phyloP scores from a whole-genome alignment of 2,113 vertebrate species.

The Pomatorhinus ruficollis region DNA sequence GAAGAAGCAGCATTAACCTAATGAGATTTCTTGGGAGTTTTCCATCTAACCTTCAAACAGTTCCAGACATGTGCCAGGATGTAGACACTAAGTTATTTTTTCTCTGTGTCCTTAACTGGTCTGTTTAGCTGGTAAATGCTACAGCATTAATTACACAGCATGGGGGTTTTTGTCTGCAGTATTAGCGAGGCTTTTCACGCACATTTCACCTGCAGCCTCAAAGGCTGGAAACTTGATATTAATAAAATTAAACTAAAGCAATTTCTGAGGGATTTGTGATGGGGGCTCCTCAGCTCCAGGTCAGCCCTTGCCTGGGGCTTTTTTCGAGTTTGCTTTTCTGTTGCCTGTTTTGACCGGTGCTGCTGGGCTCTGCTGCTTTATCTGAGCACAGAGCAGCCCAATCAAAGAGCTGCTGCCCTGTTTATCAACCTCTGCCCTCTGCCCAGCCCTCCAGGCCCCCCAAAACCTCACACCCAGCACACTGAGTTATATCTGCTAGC shows the following conservation, averaged over 20 bases:
- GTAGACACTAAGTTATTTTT: not conserved
- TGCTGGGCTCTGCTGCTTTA: not conserved
- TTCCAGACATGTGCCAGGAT: not conserved
- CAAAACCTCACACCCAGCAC: not conserved
- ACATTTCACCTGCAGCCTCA: not conserved
- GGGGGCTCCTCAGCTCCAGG: not conserved
- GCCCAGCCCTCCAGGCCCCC: not conserved
- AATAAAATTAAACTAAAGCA: not conserved
- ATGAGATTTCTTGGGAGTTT: not conserved
- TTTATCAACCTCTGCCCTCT: not conserved
- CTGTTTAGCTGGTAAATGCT: not conserved
- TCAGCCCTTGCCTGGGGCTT: not conserved
- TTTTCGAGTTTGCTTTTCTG: accelerated
- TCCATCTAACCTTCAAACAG: not conserved
- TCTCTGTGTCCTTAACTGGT: not conserved
- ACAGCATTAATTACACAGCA: not conserved
- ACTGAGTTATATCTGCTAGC: accelerated
- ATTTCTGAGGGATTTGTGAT: not conserved
- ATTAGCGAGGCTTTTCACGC: not conserved
- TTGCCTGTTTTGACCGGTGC: not conserved
- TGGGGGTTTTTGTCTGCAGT: not conserved
- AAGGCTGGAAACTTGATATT: not conserved
- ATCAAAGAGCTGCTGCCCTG: not conserved
- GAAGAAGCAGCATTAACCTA: not conserved
- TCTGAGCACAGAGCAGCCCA: not conserved